Evolutionary conservation across 2,113 vertebrate genomes (phyloP).

Genomic region (Dicrurus megarhynchus): DNA sequence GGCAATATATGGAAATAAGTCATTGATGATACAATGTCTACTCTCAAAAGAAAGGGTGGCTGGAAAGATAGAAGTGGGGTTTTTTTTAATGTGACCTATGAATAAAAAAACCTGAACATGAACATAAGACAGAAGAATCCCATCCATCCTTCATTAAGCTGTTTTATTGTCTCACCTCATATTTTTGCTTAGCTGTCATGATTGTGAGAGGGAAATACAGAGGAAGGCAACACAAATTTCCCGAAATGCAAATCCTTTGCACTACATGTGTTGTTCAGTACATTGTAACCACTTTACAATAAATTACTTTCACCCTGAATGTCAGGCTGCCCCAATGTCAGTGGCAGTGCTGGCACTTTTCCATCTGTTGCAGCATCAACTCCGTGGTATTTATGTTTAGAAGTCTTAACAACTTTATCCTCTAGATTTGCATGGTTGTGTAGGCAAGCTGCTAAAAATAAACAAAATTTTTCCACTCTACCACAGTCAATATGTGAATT

Average conservation of each 20-base stretch:
- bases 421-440: neutral
- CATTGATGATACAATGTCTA: neutral
- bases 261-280: neutral
- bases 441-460: neutral
- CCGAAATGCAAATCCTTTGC: neutral
- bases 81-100: neutral
- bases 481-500: neutral
- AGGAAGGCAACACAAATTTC: neutral
- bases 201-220: neutral
- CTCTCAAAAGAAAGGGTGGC: neutral
- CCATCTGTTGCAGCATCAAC: neutral
- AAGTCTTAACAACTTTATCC: neutral
- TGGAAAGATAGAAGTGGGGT: neutral
- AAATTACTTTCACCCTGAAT: neutral
- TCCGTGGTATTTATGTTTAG: neutral
- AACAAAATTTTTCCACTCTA: neutral
- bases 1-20: neutral
- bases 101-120: neutral
- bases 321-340: neutral
- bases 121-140: neutral
- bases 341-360: neutral
- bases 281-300: neutral
- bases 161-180: neutral
- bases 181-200: neutral
- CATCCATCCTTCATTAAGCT: neutral